These are phyloP conservation scores for Encarsia formosa DNA, from an alignment of 2,888 invertebrate species.

Conservation along the genomic window DNA sequence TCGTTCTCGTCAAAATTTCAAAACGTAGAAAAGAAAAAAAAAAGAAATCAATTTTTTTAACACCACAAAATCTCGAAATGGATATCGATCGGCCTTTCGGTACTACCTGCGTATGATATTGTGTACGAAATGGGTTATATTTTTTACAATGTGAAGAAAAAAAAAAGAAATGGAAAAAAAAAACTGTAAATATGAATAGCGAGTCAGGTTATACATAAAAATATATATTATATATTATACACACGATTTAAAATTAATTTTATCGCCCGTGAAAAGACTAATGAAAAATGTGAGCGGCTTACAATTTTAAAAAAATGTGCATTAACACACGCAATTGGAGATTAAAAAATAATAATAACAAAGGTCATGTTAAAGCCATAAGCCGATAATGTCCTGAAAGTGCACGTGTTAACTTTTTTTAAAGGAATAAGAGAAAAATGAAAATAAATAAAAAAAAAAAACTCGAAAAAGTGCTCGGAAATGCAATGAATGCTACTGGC, in stretches of 20 bases:
- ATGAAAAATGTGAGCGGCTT: constrained; percentile 32
- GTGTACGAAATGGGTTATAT: constrained; percentile 51
- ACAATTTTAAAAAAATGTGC: constrained; percentile 42
- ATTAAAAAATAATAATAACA: constrained; percentile 1
- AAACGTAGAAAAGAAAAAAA: no score
- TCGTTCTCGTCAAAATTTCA: no score
- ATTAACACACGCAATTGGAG: constrained; percentile 32
- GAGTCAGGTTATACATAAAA: constrained; percentile 44
- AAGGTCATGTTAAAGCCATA: no score
- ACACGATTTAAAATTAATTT: constrained; percentile 27
- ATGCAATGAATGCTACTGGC: constrained; percentile 4
- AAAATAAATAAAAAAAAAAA: neutral
- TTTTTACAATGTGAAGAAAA: constrained; percentile 48
- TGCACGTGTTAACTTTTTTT: no score
- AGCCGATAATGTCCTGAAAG: neutral
- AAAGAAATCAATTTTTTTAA: no score
- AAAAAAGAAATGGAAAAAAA: constrained; percentile 20
- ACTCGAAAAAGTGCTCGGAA: constrained; percentile 14
- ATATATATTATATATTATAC: constrained; percentile 26
- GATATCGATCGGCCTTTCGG: constrained; percentile 50
- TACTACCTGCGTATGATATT: constrained; percentile 50
- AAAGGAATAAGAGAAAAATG: neutral
- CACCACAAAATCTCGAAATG: no score
- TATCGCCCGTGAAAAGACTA: constrained; percentile 37
- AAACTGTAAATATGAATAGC: constrained; percentile 50